Evolutionary conservation across 1,140 invertebrate species (phyloP).

Genomic region (Physella acuta): DNA sequence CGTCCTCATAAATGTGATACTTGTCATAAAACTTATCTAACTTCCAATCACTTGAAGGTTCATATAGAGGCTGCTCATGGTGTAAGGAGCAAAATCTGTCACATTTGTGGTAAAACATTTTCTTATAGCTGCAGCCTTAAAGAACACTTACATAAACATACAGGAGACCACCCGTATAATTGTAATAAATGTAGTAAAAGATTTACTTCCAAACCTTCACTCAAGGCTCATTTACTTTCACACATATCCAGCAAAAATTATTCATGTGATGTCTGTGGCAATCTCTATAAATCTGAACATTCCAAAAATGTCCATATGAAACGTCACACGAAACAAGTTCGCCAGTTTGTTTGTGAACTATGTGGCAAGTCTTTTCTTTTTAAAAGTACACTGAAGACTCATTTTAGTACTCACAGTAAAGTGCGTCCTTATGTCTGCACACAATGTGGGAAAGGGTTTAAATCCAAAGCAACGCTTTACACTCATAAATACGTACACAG

Average conservation of each 20-base stretch:
- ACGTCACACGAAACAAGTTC: constrained; percentile 7
- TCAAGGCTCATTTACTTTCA: constrained; percentile 67
- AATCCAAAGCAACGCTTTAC: constrained; percentile 3
- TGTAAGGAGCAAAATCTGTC: constrained; percentile 41
- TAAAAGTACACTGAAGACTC: constrained; percentile 16
- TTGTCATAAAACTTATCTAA: constrained; percentile 60
- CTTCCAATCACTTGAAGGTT: constrained; percentile 47
- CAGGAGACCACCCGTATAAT: constrained; percentile 75
- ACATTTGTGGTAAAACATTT: constrained; percentile 71
- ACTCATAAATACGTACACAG: constrained; percentile 25
- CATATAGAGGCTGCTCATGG: constrained; percentile 47
- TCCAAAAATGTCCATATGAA: constrained; percentile 14
- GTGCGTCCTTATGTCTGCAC: constrained; percentile 23
- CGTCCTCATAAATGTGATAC: constrained; percentile 63
- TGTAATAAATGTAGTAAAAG: constrained; percentile 74
- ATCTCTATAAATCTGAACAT: constrained; percentile 32
- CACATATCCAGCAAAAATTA: constrained; percentile 51
- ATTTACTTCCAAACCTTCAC: constrained; percentile 87
- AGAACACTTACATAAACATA: constrained; percentile 81
- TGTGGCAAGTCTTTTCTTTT: constrained; percentile 25
- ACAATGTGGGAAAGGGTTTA: constrained; percentile 23
- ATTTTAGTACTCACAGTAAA: constrained; percentile 27
- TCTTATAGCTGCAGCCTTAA: constrained; percentile 84
- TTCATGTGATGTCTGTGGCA: constrained; percentile 44
- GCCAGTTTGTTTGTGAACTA: constrained; percentile 25